Percentiles rank a stretch among this genome's conserved stretches.
Conservation (phyloP, 2,113 vertebrate genomes). For the human region GRCh38 chr1:231250501-231251000, state of each 20-base stretch:
- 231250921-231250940: conserved; percentile 25
- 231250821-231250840: not conserved
- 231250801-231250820: not conserved
- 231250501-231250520: not conserved
- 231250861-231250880: not conserved
- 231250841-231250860: not conserved
- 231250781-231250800: not conserved
- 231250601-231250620: not conserved
- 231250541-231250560: not conserved
- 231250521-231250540: not conserved
- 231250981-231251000: conserved; percentile 95
- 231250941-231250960: conserved; percentile 78
- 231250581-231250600: conserved; percentile 33
- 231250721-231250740: not conserved
- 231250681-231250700: not conserved
- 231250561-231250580: not conserved
- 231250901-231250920: not conserved
- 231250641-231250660: not conserved
- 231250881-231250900: not conserved
- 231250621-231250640: not conserved
- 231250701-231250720: not conserved
- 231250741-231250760: not conserved
- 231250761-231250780: not conserved
- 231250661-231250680: not conserved
- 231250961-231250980: conserved; percentile 94